Evolutionary conservation across 2,888 invertebrate species (phyloP).

Genomic region (Aquatica leii): DNA sequence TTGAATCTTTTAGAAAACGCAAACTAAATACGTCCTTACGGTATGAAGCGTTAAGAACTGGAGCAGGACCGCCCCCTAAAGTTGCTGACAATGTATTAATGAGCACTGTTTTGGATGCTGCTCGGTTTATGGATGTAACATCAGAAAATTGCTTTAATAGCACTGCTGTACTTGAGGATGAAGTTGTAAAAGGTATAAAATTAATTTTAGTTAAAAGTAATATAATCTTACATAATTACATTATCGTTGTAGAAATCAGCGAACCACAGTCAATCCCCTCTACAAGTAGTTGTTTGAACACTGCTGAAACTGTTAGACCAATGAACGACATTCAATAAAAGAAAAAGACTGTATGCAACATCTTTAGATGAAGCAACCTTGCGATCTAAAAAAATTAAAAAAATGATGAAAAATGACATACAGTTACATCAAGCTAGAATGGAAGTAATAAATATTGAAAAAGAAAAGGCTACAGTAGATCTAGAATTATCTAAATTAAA

Average conservation of each 20-base stretch:
- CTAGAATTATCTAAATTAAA: too few relatives aligned
- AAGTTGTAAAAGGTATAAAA: too few relatives aligned
- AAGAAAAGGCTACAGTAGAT: too few relatives aligned
- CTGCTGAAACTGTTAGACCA: too few relatives aligned
- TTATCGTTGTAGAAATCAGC: too few relatives aligned
- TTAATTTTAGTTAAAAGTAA: too few relatives aligned
- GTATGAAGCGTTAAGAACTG: constrained; percentile 2
- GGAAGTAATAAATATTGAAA: constrained; percentile 1
- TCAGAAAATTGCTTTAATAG: constrained; percentile 3
- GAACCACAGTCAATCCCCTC: too few relatives aligned
- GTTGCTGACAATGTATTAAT: background rate
- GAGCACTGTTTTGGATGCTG: background rate
- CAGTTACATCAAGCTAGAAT: too few relatives aligned
- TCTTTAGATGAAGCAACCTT: constrained; percentile 1
- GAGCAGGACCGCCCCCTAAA: constrained; percentile 3
- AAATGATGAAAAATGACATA: background rate
- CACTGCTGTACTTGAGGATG: background rate
- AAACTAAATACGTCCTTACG: too few relatives aligned
- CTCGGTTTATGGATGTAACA: constrained; percentile 2
- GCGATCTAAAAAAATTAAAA: background rate
- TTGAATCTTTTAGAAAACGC: background rate
- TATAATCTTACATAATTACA: too few relatives aligned
- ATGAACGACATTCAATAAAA: constrained; percentile 1
- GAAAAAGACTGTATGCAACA: too few relatives aligned
- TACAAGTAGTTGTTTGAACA: too few relatives aligned